Evolutionary conservation across 1,140 invertebrate genomes (phyloP).

Genomic region (Drosophila neocordata): DNA sequence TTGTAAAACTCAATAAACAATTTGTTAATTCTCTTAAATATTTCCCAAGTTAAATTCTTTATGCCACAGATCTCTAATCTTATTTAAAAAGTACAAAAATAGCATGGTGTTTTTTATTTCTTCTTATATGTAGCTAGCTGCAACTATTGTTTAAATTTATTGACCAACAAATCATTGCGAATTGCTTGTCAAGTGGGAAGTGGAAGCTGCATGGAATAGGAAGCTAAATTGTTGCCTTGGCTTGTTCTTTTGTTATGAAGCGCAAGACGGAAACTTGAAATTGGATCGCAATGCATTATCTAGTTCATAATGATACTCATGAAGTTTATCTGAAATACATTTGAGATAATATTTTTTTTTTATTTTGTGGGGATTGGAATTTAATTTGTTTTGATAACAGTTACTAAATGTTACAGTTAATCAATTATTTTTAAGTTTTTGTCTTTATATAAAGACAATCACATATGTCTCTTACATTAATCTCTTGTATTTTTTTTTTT

Average conservation of each 20-base stretch:
- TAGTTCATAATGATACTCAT: not conserved
- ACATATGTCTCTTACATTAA: too few relatives aligned
- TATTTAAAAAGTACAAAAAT: not conserved
- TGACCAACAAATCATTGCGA: slow-evolving; percentile 11
- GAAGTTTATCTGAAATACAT: not conserved
- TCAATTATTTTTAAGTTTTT: too few relatives aligned
- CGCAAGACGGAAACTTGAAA: slow-evolving; percentile 5
- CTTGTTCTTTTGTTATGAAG: slow-evolving; percentile 6
- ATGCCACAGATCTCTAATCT: not conserved
- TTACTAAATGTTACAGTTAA: too few relatives aligned
- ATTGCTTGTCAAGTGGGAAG: slow-evolving; percentile 15
- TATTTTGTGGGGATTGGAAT: too few relatives aligned
- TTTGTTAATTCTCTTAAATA: too few relatives aligned
- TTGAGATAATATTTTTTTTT: too few relatives aligned
- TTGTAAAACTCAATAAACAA: too few relatives aligned
- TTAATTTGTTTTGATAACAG: too few relatives aligned
- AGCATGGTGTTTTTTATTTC: not conserved
- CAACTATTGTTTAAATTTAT: slow-evolving; percentile 11
- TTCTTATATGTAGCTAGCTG: not conserved
- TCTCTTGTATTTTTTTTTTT: too few relatives aligned
- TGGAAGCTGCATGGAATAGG: slow-evolving; percentile 4
- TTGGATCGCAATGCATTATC: not conserved
- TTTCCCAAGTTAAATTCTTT: not conserved
- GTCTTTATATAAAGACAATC: too few relatives aligned
- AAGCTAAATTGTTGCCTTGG: slow-evolving; percentile 8